A percentile compares a stretch with the other conserved stretches of the same genome.
Evolutionary conservation across 2,888 invertebrate genomes (phyloP).

Genomic region (Lamellibrachia satsuma): DNA sequence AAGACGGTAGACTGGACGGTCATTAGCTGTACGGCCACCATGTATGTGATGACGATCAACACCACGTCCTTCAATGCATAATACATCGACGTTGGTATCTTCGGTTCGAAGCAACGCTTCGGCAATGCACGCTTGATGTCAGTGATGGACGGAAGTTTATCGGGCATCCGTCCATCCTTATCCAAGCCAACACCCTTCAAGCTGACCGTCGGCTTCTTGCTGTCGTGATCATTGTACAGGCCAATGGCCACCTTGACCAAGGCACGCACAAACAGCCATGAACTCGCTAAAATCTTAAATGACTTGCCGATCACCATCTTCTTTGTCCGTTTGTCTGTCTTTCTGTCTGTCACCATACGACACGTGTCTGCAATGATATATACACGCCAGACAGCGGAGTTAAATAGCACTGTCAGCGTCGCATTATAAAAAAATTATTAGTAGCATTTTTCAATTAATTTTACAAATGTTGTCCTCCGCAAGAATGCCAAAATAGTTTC

Average conservation of each 20-base stretch:
- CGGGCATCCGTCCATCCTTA: conserved; percentile 33
- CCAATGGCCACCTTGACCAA: conserved; percentile 33
- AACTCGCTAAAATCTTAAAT: conserved; percentile 37
- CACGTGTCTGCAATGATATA: not conserved
- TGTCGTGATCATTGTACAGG: conserved; percentile 29
- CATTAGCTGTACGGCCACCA: conserved; percentile 28
- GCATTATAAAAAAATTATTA: not conserved
- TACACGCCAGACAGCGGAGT: no score
- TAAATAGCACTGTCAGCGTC: not conserved
- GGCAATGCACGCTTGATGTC: conserved; percentile 57
- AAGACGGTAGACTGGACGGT: not conserved
- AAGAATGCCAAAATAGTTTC: no score
- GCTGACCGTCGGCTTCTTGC: conserved; percentile 29
- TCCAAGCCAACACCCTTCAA: conserved; percentile 34
- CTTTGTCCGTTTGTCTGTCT: not conserved
- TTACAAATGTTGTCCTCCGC: no score
- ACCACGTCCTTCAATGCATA: conserved; percentile 53
- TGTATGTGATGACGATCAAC: conserved; percentile 44
- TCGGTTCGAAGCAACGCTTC: conserved; percentile 53
- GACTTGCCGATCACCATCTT: conserved; percentile 39
- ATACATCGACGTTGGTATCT: conserved; percentile 49
- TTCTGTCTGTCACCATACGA: not conserved
- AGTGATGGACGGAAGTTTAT: conserved; percentile 52
- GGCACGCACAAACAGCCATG: conserved; percentile 35
- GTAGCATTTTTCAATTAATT: not conserved